Evolutionary conservation across 2,888 invertebrate species (phyloP).

Genomic region (Eumerus sabulonum): DNA sequence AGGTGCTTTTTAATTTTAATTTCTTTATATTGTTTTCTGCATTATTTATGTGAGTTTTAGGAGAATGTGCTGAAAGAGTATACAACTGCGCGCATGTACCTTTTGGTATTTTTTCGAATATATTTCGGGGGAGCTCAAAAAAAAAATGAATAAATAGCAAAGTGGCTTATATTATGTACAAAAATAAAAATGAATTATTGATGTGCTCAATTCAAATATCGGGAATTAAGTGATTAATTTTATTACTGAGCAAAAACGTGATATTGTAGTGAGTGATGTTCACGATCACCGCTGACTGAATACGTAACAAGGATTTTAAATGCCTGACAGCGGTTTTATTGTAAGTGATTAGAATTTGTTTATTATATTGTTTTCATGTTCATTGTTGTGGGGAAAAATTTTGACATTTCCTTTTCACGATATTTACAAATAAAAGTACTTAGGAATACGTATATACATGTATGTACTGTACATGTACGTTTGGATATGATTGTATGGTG

Average conservation of each 20-base stretch:
- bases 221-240: conserved; percentile 34
- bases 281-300: conserved; percentile 15
- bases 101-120: neutral
- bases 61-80: conserved; percentile 49
- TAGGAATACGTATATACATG: too few species aligned
- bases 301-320: conserved; percentile 46
- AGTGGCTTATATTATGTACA: neutral
- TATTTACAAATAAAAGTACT: too few species aligned
- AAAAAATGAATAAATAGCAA: conserved; percentile 1
- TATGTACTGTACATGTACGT: too few species aligned
- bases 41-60: conserved; percentile 53
- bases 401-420: too few species aligned
- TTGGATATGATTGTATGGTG: too few species aligned
- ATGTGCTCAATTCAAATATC: conserved; percentile 24
- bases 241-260: conserved; percentile 34
- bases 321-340: conserved; percentile 47
- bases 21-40: conserved; percentile 42
- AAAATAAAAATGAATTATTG: conserved; percentile 16
- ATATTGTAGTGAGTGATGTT: conserved; percentile 28
- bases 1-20: conserved; percentile 51
- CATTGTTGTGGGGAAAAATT: neutral
- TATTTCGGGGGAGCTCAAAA: neutral
- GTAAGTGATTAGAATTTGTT: conserved; percentile 13
- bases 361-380: conserved; percentile 8
- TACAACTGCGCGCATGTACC: conserved; percentile 46